Evolutionary conservation across 2,797 vertebrate genomes (phyloP).

Genomic region (Liasis olivaceus): DNA sequence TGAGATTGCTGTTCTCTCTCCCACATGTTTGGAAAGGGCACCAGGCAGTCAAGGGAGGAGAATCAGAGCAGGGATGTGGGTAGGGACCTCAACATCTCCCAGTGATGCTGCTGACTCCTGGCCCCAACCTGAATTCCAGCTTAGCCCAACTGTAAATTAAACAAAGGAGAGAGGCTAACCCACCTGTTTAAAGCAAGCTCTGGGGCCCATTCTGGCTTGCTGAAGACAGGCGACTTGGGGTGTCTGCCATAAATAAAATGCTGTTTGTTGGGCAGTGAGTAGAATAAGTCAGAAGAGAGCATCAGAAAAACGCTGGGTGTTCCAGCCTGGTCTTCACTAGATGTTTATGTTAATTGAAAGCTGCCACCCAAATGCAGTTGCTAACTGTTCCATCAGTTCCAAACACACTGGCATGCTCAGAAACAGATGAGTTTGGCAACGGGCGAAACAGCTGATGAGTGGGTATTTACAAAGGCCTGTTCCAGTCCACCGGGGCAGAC

Average conservation of each 20-base stretch:
- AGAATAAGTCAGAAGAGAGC: rapidly evolving
- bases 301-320: neutral
- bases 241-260: neutral
- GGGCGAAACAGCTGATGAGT: neutral
- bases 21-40: no score
- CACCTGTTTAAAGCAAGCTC: neutral
- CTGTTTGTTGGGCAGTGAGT: neutral
- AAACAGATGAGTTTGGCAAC: neutral
- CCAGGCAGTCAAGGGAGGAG: neutral
- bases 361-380: neutral
- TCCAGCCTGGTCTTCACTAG: neutral
- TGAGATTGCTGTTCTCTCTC: no score
- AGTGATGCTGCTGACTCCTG: neutral
- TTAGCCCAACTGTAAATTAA: neutral
- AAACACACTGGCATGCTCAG: neutral
- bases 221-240: neutral
- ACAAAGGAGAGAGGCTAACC: neutral
- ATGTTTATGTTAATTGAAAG: rapidly evolving
- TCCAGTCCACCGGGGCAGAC: neutral
- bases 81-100: neutral
- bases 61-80: neutral
- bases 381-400: neutral
- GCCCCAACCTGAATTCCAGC: neutral
- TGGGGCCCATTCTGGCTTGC: neutral
- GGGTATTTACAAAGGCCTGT: conserved; percentile 28